Conservation (phyloP, 2,797 vertebrate species). For the Anguilla obscura region DNA sequence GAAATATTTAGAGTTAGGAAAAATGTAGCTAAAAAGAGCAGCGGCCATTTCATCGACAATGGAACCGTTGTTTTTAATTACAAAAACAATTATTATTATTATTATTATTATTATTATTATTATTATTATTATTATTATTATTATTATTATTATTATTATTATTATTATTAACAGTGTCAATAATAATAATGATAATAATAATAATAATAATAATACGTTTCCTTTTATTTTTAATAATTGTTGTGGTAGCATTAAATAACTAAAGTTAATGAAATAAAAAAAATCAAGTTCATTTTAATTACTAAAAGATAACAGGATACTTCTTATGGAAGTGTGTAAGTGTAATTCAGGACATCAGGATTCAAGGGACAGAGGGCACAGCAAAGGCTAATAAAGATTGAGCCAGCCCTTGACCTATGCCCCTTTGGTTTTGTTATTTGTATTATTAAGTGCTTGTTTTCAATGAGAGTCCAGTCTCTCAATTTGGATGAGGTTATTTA, state of each 20-base stretch:
- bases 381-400: conserved; percentile 12
- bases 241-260: background rate
- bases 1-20: background rate
- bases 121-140: too few species aligned
- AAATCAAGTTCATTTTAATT: background rate
- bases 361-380: conserved; percentile 24
- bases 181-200: too few species aligned
- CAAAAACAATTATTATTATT: conserved; percentile 7
- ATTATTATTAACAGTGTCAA: too few species aligned
- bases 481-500: conserved; percentile 45
- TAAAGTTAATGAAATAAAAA: background rate
- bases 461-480: conserved; percentile 48
- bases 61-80: background rate
- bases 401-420: conserved; percentile 46
- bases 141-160: background rate
- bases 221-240: background rate
- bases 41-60: background rate
- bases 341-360: background rate
- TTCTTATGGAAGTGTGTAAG: background rate
- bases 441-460: conserved; percentile 47
- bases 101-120: too few species aligned
- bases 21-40: background rate
- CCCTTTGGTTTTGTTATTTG: conserved; percentile 39
- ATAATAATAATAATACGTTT: background rate
- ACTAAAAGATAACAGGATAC: background rate